Percentiles rank a stretch among this genome's conserved stretches.
Conservation (phyloP, 2,797 vertebrate genomes). For the Sebastes steindachneri region DNA sequence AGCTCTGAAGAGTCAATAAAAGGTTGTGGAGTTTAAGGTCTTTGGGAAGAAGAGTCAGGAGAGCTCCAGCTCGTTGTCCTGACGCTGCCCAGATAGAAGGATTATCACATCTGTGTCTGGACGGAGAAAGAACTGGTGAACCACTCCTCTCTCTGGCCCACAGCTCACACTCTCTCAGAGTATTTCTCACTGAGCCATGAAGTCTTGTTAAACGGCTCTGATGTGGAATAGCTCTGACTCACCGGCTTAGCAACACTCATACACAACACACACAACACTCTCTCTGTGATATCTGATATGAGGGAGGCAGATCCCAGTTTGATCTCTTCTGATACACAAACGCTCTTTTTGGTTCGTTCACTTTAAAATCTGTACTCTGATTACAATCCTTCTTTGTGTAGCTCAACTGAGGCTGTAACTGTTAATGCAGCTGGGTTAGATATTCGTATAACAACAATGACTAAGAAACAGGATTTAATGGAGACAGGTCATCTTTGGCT, state of each 20-base stretch:
- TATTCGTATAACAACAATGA: not conserved
- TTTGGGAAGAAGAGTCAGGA: not conserved
- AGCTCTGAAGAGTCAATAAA: not conserved
- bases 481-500: not conserved
- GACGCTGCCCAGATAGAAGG: not conserved
- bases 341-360: too few species aligned
- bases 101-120: not conserved
- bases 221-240: slow-evolving; percentile 42
- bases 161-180: slow-evolving; percentile 42
- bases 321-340: not conserved
- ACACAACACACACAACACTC: not conserved
- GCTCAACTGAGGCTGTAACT: not conserved
- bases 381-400: not conserved
- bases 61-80: not conserved
- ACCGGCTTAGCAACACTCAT: slow-evolving; percentile 15
- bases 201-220: slow-evolving; percentile 26
- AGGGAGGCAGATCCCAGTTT: not conserved
- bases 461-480: not conserved
- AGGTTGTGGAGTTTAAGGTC: not conserved
- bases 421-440: too few species aligned
- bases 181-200: slow-evolving; percentile 67
- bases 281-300: not conserved
- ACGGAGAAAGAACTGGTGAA: not conserved
- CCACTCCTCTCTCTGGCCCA: not conserved
- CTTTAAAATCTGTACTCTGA: not conserved